Conservation (phyloP, 2,888 invertebrate genomes). For the Hirtodrosophila trivittata region DNA sequence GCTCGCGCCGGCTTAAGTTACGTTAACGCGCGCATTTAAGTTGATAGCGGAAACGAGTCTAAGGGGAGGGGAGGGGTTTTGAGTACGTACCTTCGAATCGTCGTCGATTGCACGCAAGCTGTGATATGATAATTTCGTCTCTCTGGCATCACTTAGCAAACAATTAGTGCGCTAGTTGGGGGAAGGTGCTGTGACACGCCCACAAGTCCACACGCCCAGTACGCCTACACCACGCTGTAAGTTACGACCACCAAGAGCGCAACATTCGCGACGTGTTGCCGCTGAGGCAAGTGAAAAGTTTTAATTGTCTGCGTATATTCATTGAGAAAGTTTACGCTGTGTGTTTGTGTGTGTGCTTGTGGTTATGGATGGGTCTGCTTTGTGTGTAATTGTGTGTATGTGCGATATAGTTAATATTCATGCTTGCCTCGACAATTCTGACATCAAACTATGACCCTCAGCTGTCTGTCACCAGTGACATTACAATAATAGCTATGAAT, state of each 20-base stretch:
- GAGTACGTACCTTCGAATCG: constrained; percentile 28
- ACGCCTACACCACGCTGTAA: neutral
- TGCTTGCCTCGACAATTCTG: constrained; percentile 45
- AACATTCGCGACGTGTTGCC: constrained; percentile 21
- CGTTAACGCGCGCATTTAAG: constrained; percentile 6
- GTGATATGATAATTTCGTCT: constrained; percentile 72
- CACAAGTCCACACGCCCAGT: constrained; percentile 3
- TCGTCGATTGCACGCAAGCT: constrained; percentile 49
- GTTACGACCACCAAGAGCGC: constrained; percentile 4
- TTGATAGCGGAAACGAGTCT: neutral
- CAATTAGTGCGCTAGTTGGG: constrained; percentile 63
- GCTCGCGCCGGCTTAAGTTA: constrained; percentile 55
- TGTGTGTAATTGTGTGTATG: constrained; percentile 10
- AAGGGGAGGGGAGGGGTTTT: too few species aligned
- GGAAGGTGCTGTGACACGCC: constrained; percentile 14
- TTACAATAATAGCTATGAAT: constrained; percentile 58
- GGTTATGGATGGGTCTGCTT: constrained; percentile 9
- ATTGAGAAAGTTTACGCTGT: constrained; percentile 64
- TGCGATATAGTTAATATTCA: constrained; percentile 60
- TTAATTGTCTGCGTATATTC: constrained; percentile 74
- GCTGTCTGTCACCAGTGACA: constrained; percentile 35
- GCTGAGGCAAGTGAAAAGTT: constrained; percentile 71
- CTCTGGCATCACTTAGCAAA: constrained; percentile 65
- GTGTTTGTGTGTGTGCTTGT: constrained; percentile 11
- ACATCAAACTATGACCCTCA: constrained; percentile 51